Evolutionary conservation across 2,113 vertebrate species (phyloP), one percentile per base, ranked within the genome.

Genomic region (Helogale parvula): DNA sequence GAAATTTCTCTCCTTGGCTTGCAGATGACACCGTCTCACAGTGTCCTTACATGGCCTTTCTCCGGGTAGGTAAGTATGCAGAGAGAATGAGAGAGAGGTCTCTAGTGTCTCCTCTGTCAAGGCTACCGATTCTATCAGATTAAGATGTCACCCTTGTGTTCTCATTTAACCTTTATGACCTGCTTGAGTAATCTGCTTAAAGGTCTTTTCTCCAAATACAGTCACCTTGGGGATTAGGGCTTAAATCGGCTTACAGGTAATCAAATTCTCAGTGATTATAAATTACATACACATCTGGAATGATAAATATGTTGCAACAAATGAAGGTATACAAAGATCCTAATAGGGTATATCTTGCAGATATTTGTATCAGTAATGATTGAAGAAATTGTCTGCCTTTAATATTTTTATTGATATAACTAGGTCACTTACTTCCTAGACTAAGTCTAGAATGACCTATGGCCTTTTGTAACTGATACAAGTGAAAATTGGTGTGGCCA

Each of bases 221-320:
- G 38, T 68, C 5, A 54, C 52, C 60, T 25, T 38, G 38, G 60
- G 50, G 31, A 5, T 21, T 74, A 33, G 14, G 31, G 23, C 29
- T 88, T 92, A 82, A 52, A 74, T 76, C 87, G 14, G 23, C 52
- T 93, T 77, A 84, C 14, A 84, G 6, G 84, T 90, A 86, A 90
- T 65, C 29, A 95, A 89, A 76, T 79, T 93, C 31, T 77, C 76
- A 71, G 9, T 77, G 27, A 94, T 60, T 65, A 63, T 33, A 77
- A 95, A 50, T 66, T 90, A n/a, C 16, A 1, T 79, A 63, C 27
- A 21, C 23, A 68, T 77, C 7, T 74, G 29, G 14, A 71, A 69
- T 88, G 19, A 21, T 92, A 52, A 93, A 35, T 93, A 68, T 79
- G 21, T 77, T 52, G 7, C 11, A 95, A 71, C 1, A 93, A 79